These are phyloP conservation scores for Conchocele bisecta DNA, from an alignment of 2,888 invertebrate genomes.

Conservation along the genomic window DNA sequence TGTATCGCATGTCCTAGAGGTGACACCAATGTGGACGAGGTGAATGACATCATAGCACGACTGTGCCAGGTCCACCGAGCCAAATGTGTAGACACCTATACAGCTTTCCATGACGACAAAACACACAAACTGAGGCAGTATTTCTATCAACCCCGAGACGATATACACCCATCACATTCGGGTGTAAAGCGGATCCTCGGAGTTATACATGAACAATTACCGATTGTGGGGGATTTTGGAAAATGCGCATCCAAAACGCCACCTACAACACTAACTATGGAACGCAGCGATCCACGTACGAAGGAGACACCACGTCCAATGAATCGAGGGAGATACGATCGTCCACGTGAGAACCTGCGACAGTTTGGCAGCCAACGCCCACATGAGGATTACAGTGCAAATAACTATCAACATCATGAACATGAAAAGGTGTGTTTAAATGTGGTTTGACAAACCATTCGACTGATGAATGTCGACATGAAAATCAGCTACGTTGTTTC, in stretches of 20 bases:
- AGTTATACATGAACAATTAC: neutral
- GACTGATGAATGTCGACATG: no score
- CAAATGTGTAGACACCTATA: neutral
- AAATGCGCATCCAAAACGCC: neutral
- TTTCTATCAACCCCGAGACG: constrained; percentile 1
- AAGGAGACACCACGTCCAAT: no score
- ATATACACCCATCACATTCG: neutral
- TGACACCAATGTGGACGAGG: neutral
- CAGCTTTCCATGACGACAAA: constrained; percentile 2
- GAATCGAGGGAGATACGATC: no score
- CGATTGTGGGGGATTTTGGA: neutral
- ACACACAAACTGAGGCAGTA: neutral
- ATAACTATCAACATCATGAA: no score
- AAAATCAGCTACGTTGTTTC: no score
- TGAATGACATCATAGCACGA: neutral
- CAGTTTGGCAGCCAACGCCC: no score
- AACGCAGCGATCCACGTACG: no score
- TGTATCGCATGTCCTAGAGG: constrained; percentile 4
- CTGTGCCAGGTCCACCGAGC: neutral
- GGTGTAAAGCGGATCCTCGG: constrained; percentile 24
- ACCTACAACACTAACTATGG: no score
- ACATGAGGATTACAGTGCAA: no score
- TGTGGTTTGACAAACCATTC: no score
- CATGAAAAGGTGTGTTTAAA: no score
- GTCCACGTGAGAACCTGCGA: no score